Evolutionary conservation across 53 echinoderm and acorn worm species (phyloP), one percentile per base, ranked within the genome.

Genomic region (Henricia sp.): DNA sequence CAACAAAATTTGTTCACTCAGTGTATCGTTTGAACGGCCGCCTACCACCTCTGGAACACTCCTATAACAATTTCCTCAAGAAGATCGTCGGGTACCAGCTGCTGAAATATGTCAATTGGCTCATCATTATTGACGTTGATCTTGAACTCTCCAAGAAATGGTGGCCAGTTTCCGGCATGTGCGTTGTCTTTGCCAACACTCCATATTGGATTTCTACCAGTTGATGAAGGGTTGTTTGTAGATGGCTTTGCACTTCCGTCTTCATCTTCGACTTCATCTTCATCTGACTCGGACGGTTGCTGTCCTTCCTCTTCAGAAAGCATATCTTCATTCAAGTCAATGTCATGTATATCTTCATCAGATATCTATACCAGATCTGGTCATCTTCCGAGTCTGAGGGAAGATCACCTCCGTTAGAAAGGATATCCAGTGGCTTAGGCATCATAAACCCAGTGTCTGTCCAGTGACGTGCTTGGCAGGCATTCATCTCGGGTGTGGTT

Each of bases 71-170:
- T 63, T 19, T 68, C 68, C 4, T 37, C 41, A 0, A 68, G 23
- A 23, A 68, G 37, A 23, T 68, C 68, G 41, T 68, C 70, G 50
- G 70, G 70, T 24, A 70, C 50, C 20, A 70, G 50, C 42, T 20
- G 1, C 69, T 26, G 44, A 42, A 69, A 69, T 3, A 70, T 43
- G 70, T 70, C 70, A 43, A 70, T 48, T 23, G 70, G 70, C 46
- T 70, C 44, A 6, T 36, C 67, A 67, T 39, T 24, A 67, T 67
- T 67, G 37, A 67, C 39, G 21, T 67, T 36, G 40, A 67, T 5
- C 4, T 67, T 67, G 67, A 20, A 25, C 40, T 67, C 67, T 67
- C 67, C 67, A 17, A 38, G 67, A 67, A 67, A 67, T 17, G 67
- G n/a, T 37, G 37, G 67, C 67, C 67, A 67, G 39, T 67, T 37